A percentile compares a stretch with the other conserved stretches of the same genome.
Conservation (phyloP, 2,888 invertebrate genomes). For the Nomada ferruginata region DNA sequence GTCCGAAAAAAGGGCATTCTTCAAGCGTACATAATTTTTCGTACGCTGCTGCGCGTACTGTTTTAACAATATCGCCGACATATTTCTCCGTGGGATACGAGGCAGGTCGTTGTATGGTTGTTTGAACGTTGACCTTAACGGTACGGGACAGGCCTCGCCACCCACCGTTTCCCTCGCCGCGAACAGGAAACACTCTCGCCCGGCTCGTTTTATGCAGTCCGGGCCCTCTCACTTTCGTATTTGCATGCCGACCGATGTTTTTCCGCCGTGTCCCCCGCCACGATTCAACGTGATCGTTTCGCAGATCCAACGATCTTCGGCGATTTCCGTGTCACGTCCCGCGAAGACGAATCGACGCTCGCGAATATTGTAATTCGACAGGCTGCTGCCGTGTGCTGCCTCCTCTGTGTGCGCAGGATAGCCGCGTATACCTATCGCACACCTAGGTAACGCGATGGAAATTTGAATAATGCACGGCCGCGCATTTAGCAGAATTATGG, state of each 20-base stretch:
- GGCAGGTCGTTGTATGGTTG: conserved; percentile 36
- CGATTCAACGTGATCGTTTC: conserved; percentile 29
- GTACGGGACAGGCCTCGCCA: conserved; percentile 78
- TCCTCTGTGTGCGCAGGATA: not conserved
- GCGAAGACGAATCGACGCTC: conserved; percentile 41
- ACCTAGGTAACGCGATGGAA: conserved; percentile 1
- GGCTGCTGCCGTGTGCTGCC: conserved; percentile 1
- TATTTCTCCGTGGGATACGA: too few relatives aligned
- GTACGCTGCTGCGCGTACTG: too few relatives aligned
- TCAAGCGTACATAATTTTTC: too few relatives aligned
- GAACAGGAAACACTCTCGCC: conserved; percentile 76
- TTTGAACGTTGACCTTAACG: conserved; percentile 82
- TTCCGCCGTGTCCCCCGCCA: conserved; percentile 5
- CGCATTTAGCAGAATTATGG: conserved; percentile 48
- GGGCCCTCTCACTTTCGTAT: conserved; percentile 81
- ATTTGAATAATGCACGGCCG: conserved; percentile 54
- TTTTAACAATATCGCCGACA: too few relatives aligned
- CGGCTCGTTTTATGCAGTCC: conserved; percentile 70
- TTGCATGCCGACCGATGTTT: conserved; percentile 73
- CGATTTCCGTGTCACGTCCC: conserved; percentile 61
- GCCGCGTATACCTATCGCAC: too few relatives aligned
- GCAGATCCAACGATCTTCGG: conserved; percentile 15
- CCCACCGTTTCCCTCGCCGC: conserved; percentile 74
- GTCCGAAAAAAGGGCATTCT: too few relatives aligned
- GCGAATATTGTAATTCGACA: conserved; percentile 35